Evolutionary conservation across 2,888 invertebrate species (phyloP), one percentile per base, ranked within the genome.

Genomic region (Chironomus tentans): DNA sequence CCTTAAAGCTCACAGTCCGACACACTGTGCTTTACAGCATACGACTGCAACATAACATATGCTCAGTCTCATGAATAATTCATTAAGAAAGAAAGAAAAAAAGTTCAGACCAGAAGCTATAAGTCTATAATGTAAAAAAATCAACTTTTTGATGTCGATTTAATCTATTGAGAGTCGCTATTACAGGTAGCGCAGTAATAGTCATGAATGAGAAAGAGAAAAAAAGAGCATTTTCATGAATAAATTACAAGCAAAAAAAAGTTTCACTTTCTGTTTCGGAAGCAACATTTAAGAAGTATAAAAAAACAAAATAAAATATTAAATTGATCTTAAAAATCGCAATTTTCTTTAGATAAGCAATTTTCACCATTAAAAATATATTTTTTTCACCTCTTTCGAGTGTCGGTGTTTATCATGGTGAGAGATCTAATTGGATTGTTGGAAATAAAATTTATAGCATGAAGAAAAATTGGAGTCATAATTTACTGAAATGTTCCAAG

Each of bases 71-170:
- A 72, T 72, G 56, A 72, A 72, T 72, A 15, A 72, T 72, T 72
- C 38, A 72, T 72, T 61, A 50, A 50, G 22, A 50, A 13, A 28
- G 28, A 5, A n/a, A 70, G n/a, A 48, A 56, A 38, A 38, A 38
- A 38, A 10, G 7, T 72, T 56, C 72, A 72, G 61, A 72, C 72
- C 72, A 72, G 72, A 72, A 72, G 72, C 72, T 47, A 56, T 56
- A 56, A 56, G n/a, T n/a, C 72, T 47, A 28, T 56, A 56, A 56
- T 56, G 56, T 56, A 7, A 15, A 24, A 24, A 56, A 56, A 56
- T 62, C 62, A 50, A 56, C 18, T 56, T 56, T 46, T 56, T 46
- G 70, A 70, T 70, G 13, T 56, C 24, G 56, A 71, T 72, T 72
- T 72, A 50, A 72, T 72, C 72, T 28, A 24, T 15, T 38, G 38